phyloP scores from a whole-genome alignment of 2,797 vertebrate genomes.

The Microcaecilia unicolor region DNA sequence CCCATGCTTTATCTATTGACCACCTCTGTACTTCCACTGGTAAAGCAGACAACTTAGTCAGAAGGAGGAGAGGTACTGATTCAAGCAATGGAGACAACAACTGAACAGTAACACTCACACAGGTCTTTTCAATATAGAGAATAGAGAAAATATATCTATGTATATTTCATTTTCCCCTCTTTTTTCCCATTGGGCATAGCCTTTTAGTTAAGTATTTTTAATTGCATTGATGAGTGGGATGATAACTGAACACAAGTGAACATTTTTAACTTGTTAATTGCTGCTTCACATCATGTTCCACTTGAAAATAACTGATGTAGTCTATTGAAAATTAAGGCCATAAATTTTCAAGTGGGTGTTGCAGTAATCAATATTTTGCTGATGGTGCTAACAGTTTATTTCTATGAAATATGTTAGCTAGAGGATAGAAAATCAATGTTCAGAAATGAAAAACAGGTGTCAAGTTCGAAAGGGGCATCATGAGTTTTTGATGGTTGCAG shows the following conservation, averaged over 20 bases:
- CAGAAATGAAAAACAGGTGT: conserved; percentile 47
- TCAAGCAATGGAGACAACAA: too few species aligned
- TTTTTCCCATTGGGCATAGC: too few species aligned
- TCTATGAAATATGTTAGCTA: conserved; percentile 33
- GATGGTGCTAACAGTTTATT: conserved; percentile 39
- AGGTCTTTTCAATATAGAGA: too few species aligned
- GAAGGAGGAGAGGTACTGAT: too few species aligned
- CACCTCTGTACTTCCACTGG: too few species aligned
- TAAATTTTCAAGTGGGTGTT: conserved; percentile 42
- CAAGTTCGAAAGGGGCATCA: conserved; percentile 35
- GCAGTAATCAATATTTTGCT: conserved; percentile 45
- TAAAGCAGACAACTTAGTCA: too few species aligned
- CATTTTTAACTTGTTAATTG: conserved; percentile 27
- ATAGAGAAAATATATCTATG: too few species aligned
- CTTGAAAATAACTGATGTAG: conserved; percentile 37
- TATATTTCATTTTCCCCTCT: too few species aligned
- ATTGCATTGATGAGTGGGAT: conserved; percentile 8
- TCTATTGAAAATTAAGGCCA: conserved; percentile 47
- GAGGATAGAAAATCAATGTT: conserved; percentile 42
- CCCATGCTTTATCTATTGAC: too few species aligned
- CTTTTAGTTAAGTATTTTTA: too few species aligned
- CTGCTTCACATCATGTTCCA: conserved; percentile 31
- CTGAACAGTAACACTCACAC: too few species aligned
- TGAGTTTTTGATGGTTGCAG: conserved; percentile 24
- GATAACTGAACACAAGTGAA: conserved; percentile 7